Base-by-base conservation (phyloP, 1,140 invertebrate species). In the Halyomorpha halys region DNA sequence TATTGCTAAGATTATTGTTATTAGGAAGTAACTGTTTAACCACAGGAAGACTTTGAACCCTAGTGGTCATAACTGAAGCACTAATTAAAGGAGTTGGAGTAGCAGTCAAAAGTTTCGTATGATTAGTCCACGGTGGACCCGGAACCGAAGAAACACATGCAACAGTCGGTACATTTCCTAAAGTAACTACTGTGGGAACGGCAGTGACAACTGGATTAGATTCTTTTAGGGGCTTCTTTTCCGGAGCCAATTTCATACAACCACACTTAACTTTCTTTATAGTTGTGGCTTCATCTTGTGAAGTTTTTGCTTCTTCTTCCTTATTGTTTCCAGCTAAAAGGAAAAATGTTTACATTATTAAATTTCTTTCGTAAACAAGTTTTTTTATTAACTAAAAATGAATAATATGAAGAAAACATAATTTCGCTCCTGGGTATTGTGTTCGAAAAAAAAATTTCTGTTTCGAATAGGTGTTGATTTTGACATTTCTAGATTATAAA, bases 221-320 rank as follows among this genome's bases (percentile, higher is more conserved):
- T 56, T 64, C 62, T n/a, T 30, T 64, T 8, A 64, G 30, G 30
- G 62, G 62, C 18, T 34, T 64, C 39, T 64, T 64, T 23, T 64
- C 30, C 4, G 61, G 18, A 23, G 21, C 16, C 2, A 23, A 11
- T 25, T 59, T 59, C 62, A 25, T 34, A 39, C 62, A 64, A 44
- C 51, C 51, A 56, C 62, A 64, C 39, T 64, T 64, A 0, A 27
- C 62, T 51, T 63, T 63, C 25, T 63, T 62, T 21, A 30, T 23
- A 5, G 59, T n/a, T 4, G n/a, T 18, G 6, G 47, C n/a, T 19
- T 49, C 47, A 49, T 49, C 21, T 49, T 49, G n/a, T 4, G 47
- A 49, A 4, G 47, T 19, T 49, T 49, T 21, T 8, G 47, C n/a
- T 19, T 49, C n/a, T 49, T 21, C 47, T 18, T 49, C n/a, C n/a